A percentile compares a stretch with the other conserved stretches of the same genome.
Conservation (phyloP, 1,140 invertebrate genomes). For the Drosophila ambigua region DNA sequence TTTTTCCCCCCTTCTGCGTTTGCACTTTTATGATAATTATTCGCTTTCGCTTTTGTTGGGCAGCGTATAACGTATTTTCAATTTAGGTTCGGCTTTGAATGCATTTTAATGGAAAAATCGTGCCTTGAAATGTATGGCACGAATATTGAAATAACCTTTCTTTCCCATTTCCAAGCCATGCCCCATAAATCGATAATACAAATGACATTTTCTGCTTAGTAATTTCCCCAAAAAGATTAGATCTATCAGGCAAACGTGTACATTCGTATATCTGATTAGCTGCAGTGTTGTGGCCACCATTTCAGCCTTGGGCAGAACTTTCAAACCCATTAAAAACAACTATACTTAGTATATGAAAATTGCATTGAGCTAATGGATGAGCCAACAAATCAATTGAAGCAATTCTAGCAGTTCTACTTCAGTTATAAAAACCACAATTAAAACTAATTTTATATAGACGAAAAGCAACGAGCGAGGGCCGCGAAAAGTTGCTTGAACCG, state of each 20-base stretch:
- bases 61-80: not conserved
- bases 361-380: conserved; percentile 8
- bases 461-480: not conserved
- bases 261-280: not conserved
- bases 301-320: conserved; percentile 1
- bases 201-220: conserved; percentile 23
- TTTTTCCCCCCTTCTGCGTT: conserved; percentile 11
- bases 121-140: not conserved
- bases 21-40: conserved; percentile 37
- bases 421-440: not conserved
- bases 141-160: not conserved
- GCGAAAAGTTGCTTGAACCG: conserved; percentile 1
- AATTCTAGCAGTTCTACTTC: not conserved
- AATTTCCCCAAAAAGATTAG: conserved; percentile 40
- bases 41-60: conserved; percentile 26
- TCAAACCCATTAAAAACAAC: not conserved
- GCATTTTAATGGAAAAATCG: conserved; percentile 27
- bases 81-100: too few relatives aligned
- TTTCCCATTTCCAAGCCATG: not conserved
- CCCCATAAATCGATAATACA: conserved; percentile 24
- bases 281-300: too few relatives aligned
- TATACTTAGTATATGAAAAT: not conserved
- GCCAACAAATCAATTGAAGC: conserved; percentile 21
- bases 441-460: not conserved
- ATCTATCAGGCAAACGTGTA: conserved; percentile 1